phyloP scores from a whole-genome alignment of 2,888 invertebrate genomes.

The Netelia melanura region DNA sequence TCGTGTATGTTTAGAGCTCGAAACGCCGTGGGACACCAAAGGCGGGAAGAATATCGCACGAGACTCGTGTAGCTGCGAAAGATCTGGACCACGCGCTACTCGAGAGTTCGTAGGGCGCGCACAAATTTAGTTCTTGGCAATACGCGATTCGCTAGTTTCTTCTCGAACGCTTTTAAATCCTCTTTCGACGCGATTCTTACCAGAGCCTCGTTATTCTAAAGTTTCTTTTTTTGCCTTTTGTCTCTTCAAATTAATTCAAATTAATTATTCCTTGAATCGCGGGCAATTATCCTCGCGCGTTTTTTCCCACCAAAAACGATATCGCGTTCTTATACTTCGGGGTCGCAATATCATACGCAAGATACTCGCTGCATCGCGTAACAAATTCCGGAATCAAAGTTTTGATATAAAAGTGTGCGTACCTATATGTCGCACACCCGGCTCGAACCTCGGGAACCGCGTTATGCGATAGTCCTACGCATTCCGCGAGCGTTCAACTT shows the following conservation, averaged over 20 bases:
- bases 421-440: constrained; percentile 31
- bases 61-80: background rate
- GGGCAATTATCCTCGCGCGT: background rate
- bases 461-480: constrained; percentile 71
- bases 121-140: constrained; percentile 73
- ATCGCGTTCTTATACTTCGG: background rate
- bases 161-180: too few relatives aligned
- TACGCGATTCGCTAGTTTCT: constrained; percentile 48
- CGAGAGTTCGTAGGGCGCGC: constrained; percentile 3
- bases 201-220: background rate
- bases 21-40: constrained; percentile 23
- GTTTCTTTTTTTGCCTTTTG: background rate
- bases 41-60: constrained; percentile 22
- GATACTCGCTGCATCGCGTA: constrained; percentile 24
- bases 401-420: constrained; percentile 16
- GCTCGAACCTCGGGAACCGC: constrained; percentile 71
- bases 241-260: background rate
- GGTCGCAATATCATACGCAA: constrained; percentile 27
- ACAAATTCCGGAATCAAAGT: constrained; percentile 13
- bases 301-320: background rate
- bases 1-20: constrained; percentile 15
- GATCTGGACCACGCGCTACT: constrained; percentile 1
- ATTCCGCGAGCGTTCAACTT: constrained; percentile 67
- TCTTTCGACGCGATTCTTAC: too few relatives aligned
- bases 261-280: background rate